Percentiles rank a stretch among this genome's conserved stretches.
Conservation (phyloP, 2,797 vertebrate genomes). For the Aldrovandia affinis region DNA sequence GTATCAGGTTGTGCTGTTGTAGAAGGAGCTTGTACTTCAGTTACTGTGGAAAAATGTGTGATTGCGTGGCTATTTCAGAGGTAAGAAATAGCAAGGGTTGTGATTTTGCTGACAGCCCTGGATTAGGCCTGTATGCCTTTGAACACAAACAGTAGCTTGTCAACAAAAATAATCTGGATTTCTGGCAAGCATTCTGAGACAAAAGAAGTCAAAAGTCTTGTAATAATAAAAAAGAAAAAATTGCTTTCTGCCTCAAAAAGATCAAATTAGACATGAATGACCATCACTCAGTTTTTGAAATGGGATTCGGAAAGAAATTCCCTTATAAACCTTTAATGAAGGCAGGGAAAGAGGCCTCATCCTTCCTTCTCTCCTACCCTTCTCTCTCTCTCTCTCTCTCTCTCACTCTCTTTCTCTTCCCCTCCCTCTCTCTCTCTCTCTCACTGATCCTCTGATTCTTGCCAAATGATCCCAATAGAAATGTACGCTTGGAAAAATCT, state of each 20-base stretch:
- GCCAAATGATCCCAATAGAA: not conserved
- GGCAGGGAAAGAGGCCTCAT: too few species aligned
- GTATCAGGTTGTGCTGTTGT: not conserved
- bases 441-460: not conserved
- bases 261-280: not conserved
- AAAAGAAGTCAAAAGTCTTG: too few species aligned
- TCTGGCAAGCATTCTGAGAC: not conserved
- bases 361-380: too few species aligned
- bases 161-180: not conserved
- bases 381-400: too few species aligned
- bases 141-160: not conserved
- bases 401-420: not conserved
- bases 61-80: not conserved
- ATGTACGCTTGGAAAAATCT: not conserved
- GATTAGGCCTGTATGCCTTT: not conserved
- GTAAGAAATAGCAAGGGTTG: not conserved
- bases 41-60: too few species aligned
- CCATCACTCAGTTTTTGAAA: not conserved
- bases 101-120: not conserved
- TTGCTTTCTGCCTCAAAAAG: too few species aligned
- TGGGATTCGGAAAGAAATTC: not conserved
- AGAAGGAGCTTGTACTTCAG: not conserved
- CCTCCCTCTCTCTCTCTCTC: too few species aligned
- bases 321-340: too few species aligned
- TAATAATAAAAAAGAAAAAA: too few species aligned